Conservation (phyloP, 2,797 vertebrate species). For the Enteromius fasciolatus region DNA sequence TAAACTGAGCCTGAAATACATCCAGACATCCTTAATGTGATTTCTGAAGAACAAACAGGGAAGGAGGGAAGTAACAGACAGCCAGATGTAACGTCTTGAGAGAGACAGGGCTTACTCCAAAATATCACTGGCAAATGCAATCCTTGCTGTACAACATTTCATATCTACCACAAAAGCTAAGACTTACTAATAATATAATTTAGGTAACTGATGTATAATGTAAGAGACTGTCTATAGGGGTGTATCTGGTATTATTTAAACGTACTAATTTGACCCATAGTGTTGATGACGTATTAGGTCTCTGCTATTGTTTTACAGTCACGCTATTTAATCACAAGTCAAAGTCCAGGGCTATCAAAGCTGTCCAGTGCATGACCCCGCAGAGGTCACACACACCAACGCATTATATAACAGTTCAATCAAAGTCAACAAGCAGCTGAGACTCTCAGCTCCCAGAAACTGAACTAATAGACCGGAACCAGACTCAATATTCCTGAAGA, state of each 20-base stretch:
- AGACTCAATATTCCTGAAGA: neutral
- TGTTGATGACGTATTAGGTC: neutral
- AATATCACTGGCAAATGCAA: constrained; percentile 2
- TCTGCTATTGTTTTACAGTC: neutral
- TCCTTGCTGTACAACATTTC: neutral
- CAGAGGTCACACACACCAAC: constrained; percentile 30
- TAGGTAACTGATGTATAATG: neutral
- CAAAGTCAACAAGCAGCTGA: neutral
- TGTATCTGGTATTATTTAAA: neutral
- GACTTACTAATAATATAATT: neutral
- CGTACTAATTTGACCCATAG: neutral
- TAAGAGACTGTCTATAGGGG: neutral
- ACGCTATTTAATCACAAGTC: neutral
- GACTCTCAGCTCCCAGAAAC: neutral
- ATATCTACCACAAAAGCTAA: neutral
- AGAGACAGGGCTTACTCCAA: neutral
- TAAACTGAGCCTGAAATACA: neutral
- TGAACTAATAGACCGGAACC: neutral
- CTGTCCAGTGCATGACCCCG: neutral
- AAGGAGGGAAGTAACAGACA: neutral
- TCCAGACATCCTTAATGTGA: neutral
- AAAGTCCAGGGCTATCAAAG: constrained; percentile 25
- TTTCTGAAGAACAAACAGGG: neutral
- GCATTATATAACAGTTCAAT: constrained; percentile 29
- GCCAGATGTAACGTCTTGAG: neutral